phyloP scores from a whole-genome alignment of 1,140 invertebrate species.

The Leptinotarsa defecta region DNA sequence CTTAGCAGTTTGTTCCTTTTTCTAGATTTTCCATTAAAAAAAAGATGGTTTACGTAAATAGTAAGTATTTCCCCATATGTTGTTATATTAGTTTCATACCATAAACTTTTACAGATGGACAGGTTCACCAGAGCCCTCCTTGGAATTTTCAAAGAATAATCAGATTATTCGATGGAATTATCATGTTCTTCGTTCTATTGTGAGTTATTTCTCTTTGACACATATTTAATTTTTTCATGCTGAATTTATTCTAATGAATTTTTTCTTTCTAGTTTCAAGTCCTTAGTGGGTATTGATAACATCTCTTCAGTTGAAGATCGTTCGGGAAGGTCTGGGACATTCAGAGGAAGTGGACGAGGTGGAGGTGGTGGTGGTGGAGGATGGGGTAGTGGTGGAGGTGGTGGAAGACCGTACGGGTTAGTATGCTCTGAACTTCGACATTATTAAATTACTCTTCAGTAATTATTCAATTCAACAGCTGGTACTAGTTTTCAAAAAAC shows the following conservation, averaged over 20 bases:
- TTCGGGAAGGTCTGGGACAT: slow-evolving; percentile 31
- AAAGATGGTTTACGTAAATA: slow-evolving; percentile 17
- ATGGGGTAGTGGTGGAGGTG: slow-evolving; percentile 36
- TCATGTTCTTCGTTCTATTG: slow-evolving; percentile 52
- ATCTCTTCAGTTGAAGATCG: slow-evolving; percentile 18
- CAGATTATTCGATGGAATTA: slow-evolving; percentile 50
- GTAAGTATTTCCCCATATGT: background rate
- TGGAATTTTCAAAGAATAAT: slow-evolving; percentile 45
- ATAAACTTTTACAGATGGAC: slow-evolving; percentile 49
- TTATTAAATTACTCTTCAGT: too few relatives aligned
- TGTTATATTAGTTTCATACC: too few relatives aligned
- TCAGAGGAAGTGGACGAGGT: slow-evolving; percentile 36
- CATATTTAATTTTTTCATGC: background rate
- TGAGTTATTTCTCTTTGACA: slow-evolving; percentile 41
- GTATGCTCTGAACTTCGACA: background rate
- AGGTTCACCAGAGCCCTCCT: slow-evolving; percentile 45
- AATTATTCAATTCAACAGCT: too few relatives aligned
- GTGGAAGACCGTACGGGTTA: slow-evolving; percentile 40
- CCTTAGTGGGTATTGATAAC: slow-evolving; percentile 49
- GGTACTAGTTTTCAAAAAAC: too few relatives aligned
- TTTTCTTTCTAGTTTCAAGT: slow-evolving; percentile 49
- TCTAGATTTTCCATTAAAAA: background rate
- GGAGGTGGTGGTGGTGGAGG: slow-evolving; percentile 38
- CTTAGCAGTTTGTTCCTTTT: too few relatives aligned
- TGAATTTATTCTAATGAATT: too few relatives aligned